Evolutionary conservation across 2,113 vertebrate species (phyloP), one percentile per base, ranked within the genome.

Genomic region (Phasianus colchicus): DNA sequence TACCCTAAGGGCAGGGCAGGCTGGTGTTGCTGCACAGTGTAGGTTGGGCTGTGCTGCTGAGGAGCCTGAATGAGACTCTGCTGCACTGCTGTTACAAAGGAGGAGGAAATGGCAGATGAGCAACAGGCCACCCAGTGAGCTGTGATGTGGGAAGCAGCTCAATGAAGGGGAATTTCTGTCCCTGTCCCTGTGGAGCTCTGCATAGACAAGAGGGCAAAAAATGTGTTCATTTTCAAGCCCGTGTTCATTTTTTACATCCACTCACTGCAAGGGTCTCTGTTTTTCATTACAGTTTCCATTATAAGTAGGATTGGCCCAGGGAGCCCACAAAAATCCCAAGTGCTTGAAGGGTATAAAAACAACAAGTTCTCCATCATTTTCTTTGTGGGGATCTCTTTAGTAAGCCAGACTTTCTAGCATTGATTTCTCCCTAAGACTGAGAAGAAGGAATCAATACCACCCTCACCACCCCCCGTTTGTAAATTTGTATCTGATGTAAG

Each of bases 271-370:
- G 9, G 10, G 10, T 69, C 18, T 88, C 52, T 88, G 82, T 2
- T 93, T 92, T 77, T 89, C 72, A 45, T 90, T 88, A 38, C 36
- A 30, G 30, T 84, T 92, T 85, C 86, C 38, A 32, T 88, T 88
- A n/a, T 25, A 42, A 10, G 21, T 58, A 86, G 60, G 30, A 40
- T 12, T 57, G 42, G 20, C 32, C 34, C 48, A 74, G 61, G 43
- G 36, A 93, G 43, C 20, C 47, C 45, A 63, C 21, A 89, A 94
- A 92, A 87, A 76, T 73, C 19, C 50, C 11, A 50, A 61, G n/a
- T 47, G 52, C n/a, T 65, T 77, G 42, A 60, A 38, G 45, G 50
- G 11, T 65, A 13, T 8, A 79, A 66, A 48, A 92, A 61, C 34
- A 73, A 9, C 16, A 88, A 24, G 42, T 10, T 66, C 24, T 48